Evolutionary conservation across 2,113 vertebrate genomes (phyloP), one percentile per base, ranked within the genome.

Genomic region (Sebastes schlegelii): DNA sequence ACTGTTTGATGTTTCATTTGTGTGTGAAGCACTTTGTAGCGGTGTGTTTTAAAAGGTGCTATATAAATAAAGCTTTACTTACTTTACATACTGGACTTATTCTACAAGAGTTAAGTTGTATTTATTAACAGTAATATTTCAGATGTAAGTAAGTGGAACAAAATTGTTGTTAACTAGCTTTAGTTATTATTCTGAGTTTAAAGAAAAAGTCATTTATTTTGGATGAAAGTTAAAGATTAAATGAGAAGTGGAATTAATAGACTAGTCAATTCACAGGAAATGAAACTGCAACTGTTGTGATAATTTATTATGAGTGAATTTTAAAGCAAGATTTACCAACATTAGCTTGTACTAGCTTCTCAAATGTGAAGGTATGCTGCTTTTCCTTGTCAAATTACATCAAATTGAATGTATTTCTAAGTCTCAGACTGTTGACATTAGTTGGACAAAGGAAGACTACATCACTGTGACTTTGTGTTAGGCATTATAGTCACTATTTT

Each of bases 51-150:
- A 26, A 26, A 34, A 34, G 26, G 26, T 34, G 26, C 26, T 34
- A 34, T 34, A 34, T 34, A 34, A 34, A 34, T 34, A 34, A 34
- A 34, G 26, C 26, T 34, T 34, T 34, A 34, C 26, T 34, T 34
- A 34, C 26, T 34, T 34, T 34, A 34, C 26, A 6, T 13, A 8
- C 11, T 12, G 2, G 1, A 3, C 26, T 2, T 43, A 5, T 3
- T 62, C n/a, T 8, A 51, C 0, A 0, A 0, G 14, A 16, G 12
- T 48, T n/a, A 8, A 17, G 7, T 4, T n/a, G 0, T 4, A 19
- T 55, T 34, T 21, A 42, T 62, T 43, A 26, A 61, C 19, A 43
- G n/a, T 5, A 12, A 52, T 34, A 72, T 5, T n/a, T 34, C 8
- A 64, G 11, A n/a, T 2, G 0, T 6, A 43, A n/a, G n/a, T 8